A percentile compares a stretch with the other conserved stretches of the same genome.
phyloP scores from a whole-genome alignment of 2,113 vertebrate species.

The Isichthys henryi region DNA sequence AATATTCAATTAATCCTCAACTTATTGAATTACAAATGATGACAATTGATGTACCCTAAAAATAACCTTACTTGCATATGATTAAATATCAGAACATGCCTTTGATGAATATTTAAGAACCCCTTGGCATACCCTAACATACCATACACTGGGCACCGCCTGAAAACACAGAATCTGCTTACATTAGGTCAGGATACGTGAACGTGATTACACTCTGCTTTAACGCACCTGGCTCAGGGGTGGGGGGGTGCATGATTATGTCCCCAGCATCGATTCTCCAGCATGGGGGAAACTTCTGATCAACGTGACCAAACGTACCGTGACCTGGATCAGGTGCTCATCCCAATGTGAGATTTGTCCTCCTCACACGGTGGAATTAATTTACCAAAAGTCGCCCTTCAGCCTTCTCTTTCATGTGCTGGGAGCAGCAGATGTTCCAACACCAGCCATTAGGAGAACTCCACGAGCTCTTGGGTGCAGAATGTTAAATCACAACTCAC shows the following conservation, averaged over 20 bases:
- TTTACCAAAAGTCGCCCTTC: constrained; percentile 8
- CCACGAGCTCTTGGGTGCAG: constrained; percentile 1
- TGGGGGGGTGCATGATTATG: background rate
- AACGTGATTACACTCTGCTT: background rate
- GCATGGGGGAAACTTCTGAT: background rate
- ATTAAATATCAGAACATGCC: background rate
- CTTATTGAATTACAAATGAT: background rate
- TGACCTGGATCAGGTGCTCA: background rate
- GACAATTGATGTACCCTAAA: background rate
- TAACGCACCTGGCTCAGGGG: background rate
- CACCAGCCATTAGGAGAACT: constrained; percentile 24
- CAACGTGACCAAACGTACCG: background rate
- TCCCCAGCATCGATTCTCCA: background rate
- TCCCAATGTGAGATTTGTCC: background rate
- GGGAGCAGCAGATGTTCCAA: constrained; percentile 3
- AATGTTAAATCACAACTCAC: constrained; percentile 25
- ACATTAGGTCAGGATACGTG: background rate
- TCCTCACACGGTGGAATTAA: background rate
- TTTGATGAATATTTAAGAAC: background rate
- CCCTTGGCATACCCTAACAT: background rate
- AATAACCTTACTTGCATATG: background rate
- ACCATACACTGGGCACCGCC: background rate
- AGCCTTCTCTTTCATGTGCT: constrained; percentile 16
- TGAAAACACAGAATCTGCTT: background rate
- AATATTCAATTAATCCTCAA: background rate